Percentiles rank a stretch among this genome's conserved stretches.
These are phyloP conservation scores for Ceratothoa steindachneri DNA, from an alignment of 2,888 invertebrate species.

Conservation along the genomic window DNA sequence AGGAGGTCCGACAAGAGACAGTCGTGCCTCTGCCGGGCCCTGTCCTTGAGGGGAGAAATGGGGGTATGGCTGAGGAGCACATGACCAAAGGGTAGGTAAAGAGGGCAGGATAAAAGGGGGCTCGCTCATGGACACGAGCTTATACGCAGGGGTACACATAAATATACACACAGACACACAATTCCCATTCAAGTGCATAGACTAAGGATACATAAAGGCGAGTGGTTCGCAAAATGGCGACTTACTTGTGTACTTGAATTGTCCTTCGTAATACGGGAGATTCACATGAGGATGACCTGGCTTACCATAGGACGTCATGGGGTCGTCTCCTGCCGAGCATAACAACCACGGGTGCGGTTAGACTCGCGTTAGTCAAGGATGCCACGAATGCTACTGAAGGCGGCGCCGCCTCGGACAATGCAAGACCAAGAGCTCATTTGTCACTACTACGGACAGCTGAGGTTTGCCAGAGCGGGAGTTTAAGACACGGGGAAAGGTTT, in stretches of 20 bases:
- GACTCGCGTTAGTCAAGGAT: not conserved
- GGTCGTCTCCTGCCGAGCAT: not conserved
- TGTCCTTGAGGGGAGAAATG: too few species aligned
- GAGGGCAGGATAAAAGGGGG: too few species aligned
- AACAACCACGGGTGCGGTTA: slow-evolving; percentile 8
- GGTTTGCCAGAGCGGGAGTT: not conserved
- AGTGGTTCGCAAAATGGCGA: slow-evolving; percentile 50
- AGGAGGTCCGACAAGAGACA: too few species aligned
- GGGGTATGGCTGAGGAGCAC: too few species aligned
- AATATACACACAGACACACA: too few species aligned
- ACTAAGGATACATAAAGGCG: too few species aligned
- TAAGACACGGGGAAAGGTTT: slow-evolving; percentile 10
- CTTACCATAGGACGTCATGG: slow-evolving; percentile 23
- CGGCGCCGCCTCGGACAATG: not conserved
- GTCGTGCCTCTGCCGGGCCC: too few species aligned
- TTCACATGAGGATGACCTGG: slow-evolving; percentile 73
- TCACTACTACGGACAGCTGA: not conserved
- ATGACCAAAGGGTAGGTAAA: too few species aligned
- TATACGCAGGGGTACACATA: too few species aligned
- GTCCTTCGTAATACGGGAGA: slow-evolving; percentile 75
- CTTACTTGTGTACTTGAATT: slow-evolving; percentile 74
- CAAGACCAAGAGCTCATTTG: not conserved
- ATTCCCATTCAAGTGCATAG: too few species aligned
- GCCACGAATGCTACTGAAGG: not conserved
- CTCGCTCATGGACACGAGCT: too few species aligned